Conservation (phyloP, 2,888 invertebrate genomes). For the Clistopyga incitator region DNA sequence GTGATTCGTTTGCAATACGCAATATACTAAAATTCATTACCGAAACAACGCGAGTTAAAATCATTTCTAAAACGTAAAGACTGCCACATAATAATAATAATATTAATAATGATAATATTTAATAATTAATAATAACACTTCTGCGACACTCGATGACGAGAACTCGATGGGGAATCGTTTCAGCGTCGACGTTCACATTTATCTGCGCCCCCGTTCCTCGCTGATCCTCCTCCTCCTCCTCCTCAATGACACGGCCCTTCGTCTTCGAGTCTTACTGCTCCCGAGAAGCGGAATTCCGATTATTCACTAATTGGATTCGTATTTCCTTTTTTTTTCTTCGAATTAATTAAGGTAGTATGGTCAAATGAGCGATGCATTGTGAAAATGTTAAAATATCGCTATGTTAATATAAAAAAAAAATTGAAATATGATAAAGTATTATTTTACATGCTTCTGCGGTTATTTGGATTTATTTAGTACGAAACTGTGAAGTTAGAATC, state of each 20-base stretch:
- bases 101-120: constrained; percentile 54
- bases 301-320: constrained; percentile 46
- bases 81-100: constrained; percentile 47
- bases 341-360: neutral
- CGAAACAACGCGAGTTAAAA: constrained; percentile 65
- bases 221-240: constrained; percentile 34
- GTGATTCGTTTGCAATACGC: constrained; percentile 44
- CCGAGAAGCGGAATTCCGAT: constrained; percentile 64
- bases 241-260: constrained; percentile 54
- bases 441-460: too few species aligned
- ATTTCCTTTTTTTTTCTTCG: constrained; percentile 16
- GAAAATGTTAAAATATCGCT: too few species aligned
- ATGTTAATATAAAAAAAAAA: too few species aligned
- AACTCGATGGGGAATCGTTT: constrained; percentile 54
- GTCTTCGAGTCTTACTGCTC: constrained; percentile 69
- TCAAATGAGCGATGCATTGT: too few species aligned
- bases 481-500: too few species aligned
- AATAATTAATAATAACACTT: constrained; percentile 65
- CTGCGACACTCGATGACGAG: constrained; percentile 55
- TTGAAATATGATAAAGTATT: too few species aligned
- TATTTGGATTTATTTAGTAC: too few species aligned
- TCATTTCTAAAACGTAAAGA: constrained; percentile 65
- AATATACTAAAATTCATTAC: constrained; percentile 58
- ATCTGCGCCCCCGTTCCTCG: constrained; percentile 27
- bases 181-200: constrained; percentile 39